phyloP scores from a whole-genome alignment of 2,797 vertebrate genomes.

The Sebastes vulpes region DNA sequence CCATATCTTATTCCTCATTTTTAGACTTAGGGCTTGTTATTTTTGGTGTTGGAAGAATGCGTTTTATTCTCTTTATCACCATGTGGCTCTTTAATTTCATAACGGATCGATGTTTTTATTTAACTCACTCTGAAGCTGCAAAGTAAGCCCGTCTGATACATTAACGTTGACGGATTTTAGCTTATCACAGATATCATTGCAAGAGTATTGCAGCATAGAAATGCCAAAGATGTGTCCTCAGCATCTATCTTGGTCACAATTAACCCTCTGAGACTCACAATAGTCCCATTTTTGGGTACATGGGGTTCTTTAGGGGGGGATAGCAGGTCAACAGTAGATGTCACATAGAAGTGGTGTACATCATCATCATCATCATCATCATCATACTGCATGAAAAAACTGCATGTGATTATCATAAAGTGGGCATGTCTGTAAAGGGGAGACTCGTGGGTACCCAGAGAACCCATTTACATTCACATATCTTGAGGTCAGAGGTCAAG shows the following conservation, averaged over 20 bases:
- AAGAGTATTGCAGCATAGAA: background rate
- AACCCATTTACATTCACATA: no score
- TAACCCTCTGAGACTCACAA: background rate
- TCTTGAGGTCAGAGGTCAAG: no score
- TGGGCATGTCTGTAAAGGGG: no score
- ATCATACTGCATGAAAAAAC: no score
- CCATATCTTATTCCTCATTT: background rate
- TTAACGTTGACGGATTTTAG: background rate
- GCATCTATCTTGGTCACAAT: background rate
- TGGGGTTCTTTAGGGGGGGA: accelerated
- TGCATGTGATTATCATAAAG: no score
- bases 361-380: no score
- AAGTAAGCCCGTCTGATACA: background rate
- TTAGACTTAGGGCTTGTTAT: constrained; percentile 17
- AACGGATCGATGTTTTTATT: background rate
- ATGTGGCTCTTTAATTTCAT: background rate
- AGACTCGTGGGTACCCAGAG: no score
- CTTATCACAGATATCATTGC: background rate
- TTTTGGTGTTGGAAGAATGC: background rate
- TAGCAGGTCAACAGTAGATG: no score
- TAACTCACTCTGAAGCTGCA: background rate
- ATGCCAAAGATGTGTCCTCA: background rate
- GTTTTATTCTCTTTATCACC: background rate
- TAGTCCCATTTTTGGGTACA: no score
- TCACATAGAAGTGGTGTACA: background rate